Evolutionary conservation across 2,888 invertebrate species (phyloP).

Genomic region (Platycheirus rosarum): DNA sequence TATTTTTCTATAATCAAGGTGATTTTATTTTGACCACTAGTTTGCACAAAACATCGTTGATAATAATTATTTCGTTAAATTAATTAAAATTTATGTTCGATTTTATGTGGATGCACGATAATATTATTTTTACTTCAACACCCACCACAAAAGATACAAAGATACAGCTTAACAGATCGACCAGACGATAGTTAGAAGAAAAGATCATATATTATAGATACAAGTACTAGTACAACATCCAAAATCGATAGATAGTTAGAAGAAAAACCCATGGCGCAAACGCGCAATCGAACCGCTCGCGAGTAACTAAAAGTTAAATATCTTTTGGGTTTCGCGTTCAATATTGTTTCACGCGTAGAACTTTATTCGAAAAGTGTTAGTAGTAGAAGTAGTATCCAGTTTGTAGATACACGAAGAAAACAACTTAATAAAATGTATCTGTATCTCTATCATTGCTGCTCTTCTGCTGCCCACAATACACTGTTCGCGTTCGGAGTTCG

Average conservation of each 20-base stretch:
- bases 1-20: neutral
- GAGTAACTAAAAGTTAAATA: constrained; percentile 68
- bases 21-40: constrained; percentile 14
- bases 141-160: constrained; percentile 24
- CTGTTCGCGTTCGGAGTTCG: neutral
- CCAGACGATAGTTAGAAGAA: neutral
- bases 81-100: constrained; percentile 27
- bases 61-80: constrained; percentile 30
- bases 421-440: constrained; percentile 55
- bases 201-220: too few species aligned
- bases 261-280: constrained; percentile 59
- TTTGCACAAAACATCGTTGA: constrained; percentile 17
- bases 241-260: constrained; percentile 43
- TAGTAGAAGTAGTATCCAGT: constrained; percentile 20
- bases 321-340: constrained; percentile 39
- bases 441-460: constrained; percentile 10
- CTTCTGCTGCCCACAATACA: constrained; percentile 36
- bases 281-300: constrained; percentile 70
- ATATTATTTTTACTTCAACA: constrained; percentile 15
- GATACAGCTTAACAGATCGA: constrained; percentile 2
- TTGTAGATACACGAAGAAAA: constrained; percentile 28
- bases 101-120: constrained; percentile 7
- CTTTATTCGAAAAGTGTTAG: constrained; percentile 19
- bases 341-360: constrained; percentile 55
- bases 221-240: too few species aligned